Conservation (phyloP, 1,140 invertebrate genomes). For the Drosophila santomea region DNA sequence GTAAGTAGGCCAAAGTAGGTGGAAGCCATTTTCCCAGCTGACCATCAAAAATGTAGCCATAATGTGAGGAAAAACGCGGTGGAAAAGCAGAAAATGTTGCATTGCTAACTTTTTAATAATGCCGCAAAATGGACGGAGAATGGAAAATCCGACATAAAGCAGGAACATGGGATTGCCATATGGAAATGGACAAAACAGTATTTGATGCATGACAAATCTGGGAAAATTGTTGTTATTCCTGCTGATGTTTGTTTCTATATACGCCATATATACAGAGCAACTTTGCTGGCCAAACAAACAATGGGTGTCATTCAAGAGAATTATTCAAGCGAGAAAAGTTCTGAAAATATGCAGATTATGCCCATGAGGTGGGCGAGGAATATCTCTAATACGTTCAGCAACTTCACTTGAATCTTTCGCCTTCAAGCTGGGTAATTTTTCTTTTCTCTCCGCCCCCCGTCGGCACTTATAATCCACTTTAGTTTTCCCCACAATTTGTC, state of each 20-base stretch:
- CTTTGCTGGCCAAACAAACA: slow-evolving; percentile 28
- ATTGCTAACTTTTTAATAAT: slow-evolving; percentile 79
- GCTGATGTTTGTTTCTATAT: background rate
- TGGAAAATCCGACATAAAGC: slow-evolving; percentile 22
- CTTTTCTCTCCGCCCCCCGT: background rate
- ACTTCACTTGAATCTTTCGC: background rate
- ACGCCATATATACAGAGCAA: slow-evolving; percentile 1
- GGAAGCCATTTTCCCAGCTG: slow-evolving; percentile 40
- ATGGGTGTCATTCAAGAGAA: slow-evolving; percentile 26
- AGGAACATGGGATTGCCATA: slow-evolving; percentile 11
- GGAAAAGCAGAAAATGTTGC: slow-evolving; percentile 28
- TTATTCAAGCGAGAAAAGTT: slow-evolving; percentile 28
- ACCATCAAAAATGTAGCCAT: slow-evolving; percentile 63
- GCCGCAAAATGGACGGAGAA: slow-evolving; percentile 52
- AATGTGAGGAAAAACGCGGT: slow-evolving; percentile 14
- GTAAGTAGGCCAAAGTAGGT: slow-evolving; percentile 34
- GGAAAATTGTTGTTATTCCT: slow-evolving; percentile 34
- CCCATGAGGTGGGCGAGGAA: background rate
- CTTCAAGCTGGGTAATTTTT: slow-evolving; percentile 2
- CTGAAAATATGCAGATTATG: slow-evolving; percentile 20
- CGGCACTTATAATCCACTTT: slow-evolving; percentile 26
- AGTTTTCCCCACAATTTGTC: slow-evolving; percentile 34
- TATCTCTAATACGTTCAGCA: background rate
- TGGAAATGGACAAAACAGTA: slow-evolving; percentile 62
- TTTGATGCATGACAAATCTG: slow-evolving; percentile 69